Base-by-base conservation (phyloP, 1,140 invertebrate species). In the Ostrea edulis region DNA sequence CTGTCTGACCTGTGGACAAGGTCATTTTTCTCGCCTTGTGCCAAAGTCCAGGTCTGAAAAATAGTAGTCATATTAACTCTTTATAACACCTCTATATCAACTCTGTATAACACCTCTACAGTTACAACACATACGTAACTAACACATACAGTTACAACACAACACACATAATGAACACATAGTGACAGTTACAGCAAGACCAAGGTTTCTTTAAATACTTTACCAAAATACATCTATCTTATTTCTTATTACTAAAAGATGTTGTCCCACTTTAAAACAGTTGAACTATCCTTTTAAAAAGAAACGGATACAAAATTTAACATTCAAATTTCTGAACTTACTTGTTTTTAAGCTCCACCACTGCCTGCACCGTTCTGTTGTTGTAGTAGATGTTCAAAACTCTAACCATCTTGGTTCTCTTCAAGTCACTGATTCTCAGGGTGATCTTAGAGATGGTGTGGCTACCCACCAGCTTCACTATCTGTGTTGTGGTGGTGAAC, bases 381-480 rank as follows among this genome's bases (percentile, higher is more conserved):
- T 99, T 99, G 95, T 99, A 99, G 94, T 98, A 99, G 87, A 99
- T 97, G 94, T 98, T 99, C 90, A 99, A 97, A 1, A 97, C 97
- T 83, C 98, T 85, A 1, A 99, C 98, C 98, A 99, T 99, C 96
- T 99, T 99, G 14, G 97, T 98, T 89, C 98, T 96, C 94, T 99
- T 99, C 62, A 99, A 95, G 95, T 99, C 99, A 20, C 97, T 97
- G 90, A 99, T 98, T 71, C 98, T 96, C 17, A 99, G 96, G 8
- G 97, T 97, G 85, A 99, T 98, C 92, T 98, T 97, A 91, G 98
- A 98, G 84, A 99, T 99, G 84, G 97, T 98, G 93, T 99, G 98
- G 93, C 98, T 94, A 82, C 97, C 97, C 53, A 98, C 97, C 81
- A 99, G 95, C 95, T 99, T 99, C 1, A 99, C 98, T 84, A 99